phyloP scores from a whole-genome alignment of 2,797 vertebrate species.

The Melanotaenia pygmaea region DNA sequence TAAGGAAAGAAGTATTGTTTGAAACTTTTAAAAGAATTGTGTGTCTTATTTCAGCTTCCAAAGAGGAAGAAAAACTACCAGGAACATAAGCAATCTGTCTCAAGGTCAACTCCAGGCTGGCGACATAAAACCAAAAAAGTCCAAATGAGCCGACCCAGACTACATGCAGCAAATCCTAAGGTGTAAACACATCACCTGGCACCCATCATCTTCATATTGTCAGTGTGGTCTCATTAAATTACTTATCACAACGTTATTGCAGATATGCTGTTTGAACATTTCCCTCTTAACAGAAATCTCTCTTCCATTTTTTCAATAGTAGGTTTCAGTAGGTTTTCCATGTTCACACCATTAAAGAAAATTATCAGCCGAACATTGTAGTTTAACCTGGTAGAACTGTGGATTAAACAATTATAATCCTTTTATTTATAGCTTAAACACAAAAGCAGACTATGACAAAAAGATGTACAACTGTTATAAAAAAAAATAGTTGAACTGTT shows the following conservation, averaged over 20 bases:
- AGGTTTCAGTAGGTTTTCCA: too few species aligned
- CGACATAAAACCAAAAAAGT: slow-evolving; percentile 51
- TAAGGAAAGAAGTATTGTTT: background rate
- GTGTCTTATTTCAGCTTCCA: too few species aligned
- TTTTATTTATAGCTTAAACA: slow-evolving; percentile 65
- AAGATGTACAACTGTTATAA: slow-evolving; percentile 28
- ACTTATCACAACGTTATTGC: background rate
- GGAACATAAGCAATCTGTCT: slow-evolving; percentile 72
- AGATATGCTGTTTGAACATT: background rate
- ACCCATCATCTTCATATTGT: slow-evolving; percentile 43
- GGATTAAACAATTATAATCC: slow-evolving; percentile 1
- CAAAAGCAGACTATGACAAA: slow-evolving; percentile 36
- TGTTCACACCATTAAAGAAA: background rate
- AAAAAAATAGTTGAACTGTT: slow-evolving; percentile 28
- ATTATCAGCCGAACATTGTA: background rate
- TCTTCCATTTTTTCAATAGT: background rate
- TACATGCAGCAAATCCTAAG: slow-evolving; percentile 78
- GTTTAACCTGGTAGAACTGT: slow-evolving; percentile 7
- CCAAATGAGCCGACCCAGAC: slow-evolving; percentile 48
- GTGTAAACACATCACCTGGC: slow-evolving; percentile 81
- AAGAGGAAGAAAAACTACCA: slow-evolving; percentile 81
- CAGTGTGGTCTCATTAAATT: background rate
- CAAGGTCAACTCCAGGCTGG: slow-evolving; percentile 70
- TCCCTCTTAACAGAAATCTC: background rate
- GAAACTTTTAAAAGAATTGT: background rate